Evolutionary conservation across 2,113 vertebrate species (phyloP), one percentile per base, ranked within the genome.

Genomic region (Tricholaema leucomelas): DNA sequence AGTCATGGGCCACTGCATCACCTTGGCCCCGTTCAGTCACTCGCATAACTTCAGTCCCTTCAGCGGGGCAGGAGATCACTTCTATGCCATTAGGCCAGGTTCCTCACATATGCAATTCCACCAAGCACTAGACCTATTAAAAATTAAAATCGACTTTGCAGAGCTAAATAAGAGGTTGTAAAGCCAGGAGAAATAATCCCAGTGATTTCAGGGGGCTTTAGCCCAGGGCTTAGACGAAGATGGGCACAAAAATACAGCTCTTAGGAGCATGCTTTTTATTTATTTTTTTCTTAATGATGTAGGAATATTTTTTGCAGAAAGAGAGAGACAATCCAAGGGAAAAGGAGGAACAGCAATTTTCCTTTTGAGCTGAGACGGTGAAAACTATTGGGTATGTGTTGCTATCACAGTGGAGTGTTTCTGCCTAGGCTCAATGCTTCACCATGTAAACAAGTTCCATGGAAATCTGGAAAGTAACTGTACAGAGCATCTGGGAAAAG

Each of bases 401-500:
- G 42, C 91, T 92, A 88, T 92, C 90, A 67, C 81, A 83, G 80
- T 63, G 56, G 85, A 87, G 52, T 85, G 80, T 91, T 91, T 69
- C 67, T 73, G 70, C 56, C 24, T 33, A 40, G 69, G 61, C 46
- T 64, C 33, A 44, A 4, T 60, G 65, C 83, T 93, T 96, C 88
- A 83, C 93, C 67, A 50, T 70, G 75, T 87, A 88, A 95, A 95
- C 81, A 94, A 28, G 35, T 93, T 85, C 81, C 80, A 85, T 9
- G 72, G 74, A 93, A 93, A 86, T 90, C 73, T 93, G 54, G 63
- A 52, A 81, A 65, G 58, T n/a, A 48, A 63, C 55, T 48, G 27
- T 59, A 36, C 77, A 70, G 83, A 91, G 79, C 84, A 87, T 86
- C 86, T 91, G 87, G 86, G 83, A 91, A 95, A 93, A 81, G 74